Base-by-base conservation (phyloP, 1,140 invertebrate genomes). In the Apolygus lucorum region DNA sequence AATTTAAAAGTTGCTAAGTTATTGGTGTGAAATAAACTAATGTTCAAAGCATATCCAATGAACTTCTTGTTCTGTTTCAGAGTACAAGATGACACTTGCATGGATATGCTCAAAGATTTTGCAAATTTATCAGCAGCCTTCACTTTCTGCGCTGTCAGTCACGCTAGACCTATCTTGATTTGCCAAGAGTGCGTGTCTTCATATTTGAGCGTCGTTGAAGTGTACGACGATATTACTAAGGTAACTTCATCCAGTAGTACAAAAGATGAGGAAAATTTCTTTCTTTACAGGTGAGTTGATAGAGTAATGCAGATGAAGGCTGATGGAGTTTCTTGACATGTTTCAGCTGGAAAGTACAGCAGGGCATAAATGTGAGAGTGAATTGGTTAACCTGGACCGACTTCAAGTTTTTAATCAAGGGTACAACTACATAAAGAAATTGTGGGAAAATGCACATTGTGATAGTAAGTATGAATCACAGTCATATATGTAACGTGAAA, bases 381-480 rank as follows among this genome's bases (percentile, higher is more conserved):
- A 72, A 63, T 67, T 75, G 17, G 69, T 71, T 13, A 75, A 74
- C 67, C 67, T 74, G 13, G 73, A 75, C 67, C 64, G 72, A 22
- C 68, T 74, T 21, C 68, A 74, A 68, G 70, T 75, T 28, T 70
- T 75, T 1, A 67, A 70, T 1, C 52, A 63, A 21, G 73, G 73
- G 49, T 75, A 71, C 63, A 52, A 64, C 13, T 75, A 71, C 70
- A 72, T 74, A 0, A 70, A 49, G 14, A 14, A 72, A 21, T 65
- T 73, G 63, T 75, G 74, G 74, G 24, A 72, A n/a, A 71, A 70
- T 52, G 74, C 74, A 0, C 34, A 24, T 17, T 75, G 74, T 69
- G 54, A 71, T 65, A 62, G 74, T 74, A 66, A 59, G 73, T 74
- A n/a, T n/a, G n/a, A n/a, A n/a, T n/a, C n/a, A n/a, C n/a, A n/a